A percentile compares a stretch with the other conserved stretches of the same genome.
Evolutionary conservation across 2,888 invertebrate genomes (phyloP).

Genomic region (Drosophila longiperda): DNA sequence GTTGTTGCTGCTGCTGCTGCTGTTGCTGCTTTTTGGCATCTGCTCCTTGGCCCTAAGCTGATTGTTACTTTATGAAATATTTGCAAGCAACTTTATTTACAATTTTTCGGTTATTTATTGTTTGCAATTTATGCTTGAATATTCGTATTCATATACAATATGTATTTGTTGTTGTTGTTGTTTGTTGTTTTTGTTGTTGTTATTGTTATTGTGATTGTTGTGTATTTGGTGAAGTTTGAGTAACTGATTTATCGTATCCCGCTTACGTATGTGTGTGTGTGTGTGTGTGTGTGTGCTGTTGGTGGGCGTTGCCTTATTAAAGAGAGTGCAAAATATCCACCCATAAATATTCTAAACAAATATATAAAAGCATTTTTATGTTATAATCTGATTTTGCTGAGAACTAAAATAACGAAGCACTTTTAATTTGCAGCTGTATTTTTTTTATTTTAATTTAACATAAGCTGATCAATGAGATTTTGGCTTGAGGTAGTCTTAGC

Average conservation of each 20-base stretch:
- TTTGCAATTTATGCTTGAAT: slow-evolving; percentile 80
- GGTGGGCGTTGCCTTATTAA: slow-evolving; percentile 42
- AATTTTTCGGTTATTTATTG: slow-evolving; percentile 82
- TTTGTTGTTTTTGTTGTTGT: slow-evolving; percentile 7
- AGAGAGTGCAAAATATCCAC: slow-evolving; percentile 31
- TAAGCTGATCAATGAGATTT: neutral
- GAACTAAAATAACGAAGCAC: neutral
- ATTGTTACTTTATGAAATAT: slow-evolving; percentile 81
- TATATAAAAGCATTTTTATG: slow-evolving; percentile 14
- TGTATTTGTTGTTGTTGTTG: slow-evolving; percentile 18
- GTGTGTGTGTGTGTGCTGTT: slow-evolving; percentile 9
- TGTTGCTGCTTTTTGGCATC: slow-evolving; percentile 68
- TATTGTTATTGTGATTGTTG: slow-evolving; percentile 39
- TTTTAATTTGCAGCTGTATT: neutral
- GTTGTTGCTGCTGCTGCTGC: slow-evolving; percentile 36
- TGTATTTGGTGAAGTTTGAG: slow-evolving; percentile 76
- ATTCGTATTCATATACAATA: slow-evolving; percentile 32
- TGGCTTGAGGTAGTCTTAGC: neutral
- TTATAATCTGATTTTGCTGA: neutral
- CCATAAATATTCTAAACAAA: slow-evolving; percentile 1
- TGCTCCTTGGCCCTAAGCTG: slow-evolving; percentile 79
- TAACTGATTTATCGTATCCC: slow-evolving; percentile 67
- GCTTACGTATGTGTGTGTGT: slow-evolving; percentile 20
- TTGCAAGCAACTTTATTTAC: slow-evolving; percentile 82
- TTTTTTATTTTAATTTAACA: neutral